Evolutionary conservation across 2,113 vertebrate species (phyloP).

Genomic region (Muntiacus muntjak): DNA sequence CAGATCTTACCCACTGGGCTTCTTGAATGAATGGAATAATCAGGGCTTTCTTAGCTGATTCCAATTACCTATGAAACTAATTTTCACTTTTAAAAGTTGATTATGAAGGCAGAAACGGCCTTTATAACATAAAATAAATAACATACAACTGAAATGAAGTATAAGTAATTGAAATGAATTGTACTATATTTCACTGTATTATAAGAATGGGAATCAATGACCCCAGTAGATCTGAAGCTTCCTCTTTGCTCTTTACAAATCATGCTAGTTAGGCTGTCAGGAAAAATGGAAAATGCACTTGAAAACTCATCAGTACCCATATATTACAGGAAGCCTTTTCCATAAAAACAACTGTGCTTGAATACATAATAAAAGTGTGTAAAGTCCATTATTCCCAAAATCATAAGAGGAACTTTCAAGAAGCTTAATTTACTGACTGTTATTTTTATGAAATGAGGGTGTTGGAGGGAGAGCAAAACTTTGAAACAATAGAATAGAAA

Average conservation of each 20-base stretch:
- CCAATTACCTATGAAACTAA: not conserved
- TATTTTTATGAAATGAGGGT: not conserved
- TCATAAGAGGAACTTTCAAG: not conserved
- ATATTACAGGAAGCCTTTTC: not conserved
- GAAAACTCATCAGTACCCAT: not conserved
- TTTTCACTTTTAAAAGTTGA: not conserved
- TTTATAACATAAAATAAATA: not conserved
- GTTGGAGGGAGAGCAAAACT: not conserved
- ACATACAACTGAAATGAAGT: not conserved
- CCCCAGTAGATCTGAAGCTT: not conserved
- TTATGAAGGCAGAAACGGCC: not conserved
- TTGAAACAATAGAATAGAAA: not conserved
- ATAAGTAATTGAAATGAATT: not conserved
- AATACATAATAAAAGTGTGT: not conserved
- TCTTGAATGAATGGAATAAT: not conserved
- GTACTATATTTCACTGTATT: not conserved
- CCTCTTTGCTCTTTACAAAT: not conserved
- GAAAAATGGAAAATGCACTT: not conserved
- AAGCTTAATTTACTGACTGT: conserved; percentile 8
- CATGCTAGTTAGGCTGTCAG: not conserved
- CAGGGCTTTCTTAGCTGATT: not conserved
- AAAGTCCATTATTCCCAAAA: conserved; percentile 15
- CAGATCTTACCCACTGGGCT: not conserved
- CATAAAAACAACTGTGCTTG: not conserved
- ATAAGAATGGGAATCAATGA: not conserved